Base-by-base conservation (phyloP, 2,888 invertebrate species). In the Physocephala rufipes region DNA sequence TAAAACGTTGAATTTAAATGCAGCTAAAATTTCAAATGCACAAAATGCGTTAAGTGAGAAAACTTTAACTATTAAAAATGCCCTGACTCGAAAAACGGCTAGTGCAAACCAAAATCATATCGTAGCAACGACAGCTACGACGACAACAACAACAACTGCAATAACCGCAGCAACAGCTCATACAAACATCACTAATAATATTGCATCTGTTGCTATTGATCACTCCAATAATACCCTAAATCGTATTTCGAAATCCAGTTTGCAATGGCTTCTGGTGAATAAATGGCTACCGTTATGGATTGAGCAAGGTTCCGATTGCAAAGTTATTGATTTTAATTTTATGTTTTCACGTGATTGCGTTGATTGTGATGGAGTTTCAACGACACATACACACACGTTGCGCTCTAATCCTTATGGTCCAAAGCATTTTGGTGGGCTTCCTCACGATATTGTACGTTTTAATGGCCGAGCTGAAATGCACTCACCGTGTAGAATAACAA, bases 261-360 rank as follows among this genome's bases (percentile, higher is more conserved):
- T 91, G 49, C 90, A 91, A 78, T 91, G 91, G 91, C 86, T 91
- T 77, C 84, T 91, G 73, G 89, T 90, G 0, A 91, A 91, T 79
- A 90, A 90, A 77, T 91, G 91, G 91, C 80, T 91, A 26, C 89
- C 90, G 0, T 79, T 90, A 55, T 90, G 90, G 90, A 88, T 89
- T 71, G 87, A 87, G n/a, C 88, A 88, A 67, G 89, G 89, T 9
- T 84, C 86, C 15, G 87, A 88, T 72, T 88, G 87, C 79, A 87
- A 87, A 79, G 79, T 87, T 1, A 86, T 88, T 62, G 88, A 88
- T 79, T 87, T 88, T 71, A 87, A 87, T 74, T 87, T 87, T 63
- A 86, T 86, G 86, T 86, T 86, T 70, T 86, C 86, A 1, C 83
- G 86, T 13, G 86, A 86, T 69, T 86, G 86, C 74, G 86, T 85